These are phyloP conservation scores for Microchirus variegatus DNA, from an alignment of 2,797 vertebrate genomes.

Conservation along the genomic window DNA sequence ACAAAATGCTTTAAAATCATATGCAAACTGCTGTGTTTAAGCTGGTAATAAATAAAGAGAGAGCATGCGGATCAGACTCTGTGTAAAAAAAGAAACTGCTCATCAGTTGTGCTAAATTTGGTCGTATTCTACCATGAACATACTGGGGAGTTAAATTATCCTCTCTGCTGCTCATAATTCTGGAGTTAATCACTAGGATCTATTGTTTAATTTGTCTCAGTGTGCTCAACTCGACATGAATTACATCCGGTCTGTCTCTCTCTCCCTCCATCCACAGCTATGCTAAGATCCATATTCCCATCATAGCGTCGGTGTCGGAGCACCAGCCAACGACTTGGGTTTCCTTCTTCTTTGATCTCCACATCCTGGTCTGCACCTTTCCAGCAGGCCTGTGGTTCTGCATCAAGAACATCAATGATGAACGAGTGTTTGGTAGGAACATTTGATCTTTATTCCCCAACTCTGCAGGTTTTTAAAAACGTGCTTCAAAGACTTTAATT, in stretches of 20 bases:
- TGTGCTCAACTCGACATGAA: slow-evolving; percentile 34
- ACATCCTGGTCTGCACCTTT: slow-evolving; percentile 99
- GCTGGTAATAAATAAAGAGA: slow-evolving; percentile 27
- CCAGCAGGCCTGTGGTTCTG: slow-evolving; percentile 99
- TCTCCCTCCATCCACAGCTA: slow-evolving; percentile 81
- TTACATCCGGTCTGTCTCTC: slow-evolving; percentile 28
- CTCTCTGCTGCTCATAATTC: slow-evolving; percentile 32
- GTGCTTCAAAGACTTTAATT: not conserved
- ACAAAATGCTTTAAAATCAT: slow-evolving; percentile 43
- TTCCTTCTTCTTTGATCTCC: slow-evolving; percentile 99
- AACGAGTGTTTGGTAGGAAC: slow-evolving; percentile 92
- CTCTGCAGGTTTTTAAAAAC: not conserved
- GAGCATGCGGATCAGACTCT: slow-evolving; percentile 13
- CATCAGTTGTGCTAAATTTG: slow-evolving; percentile 24
- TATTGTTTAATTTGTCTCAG: slow-evolving; percentile 61
- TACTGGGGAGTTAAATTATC: slow-evolving; percentile 31
- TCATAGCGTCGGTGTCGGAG: slow-evolving; percentile 98
- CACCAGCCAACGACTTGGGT: slow-evolving; percentile 99
- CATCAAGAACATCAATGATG: slow-evolving; percentile 98
- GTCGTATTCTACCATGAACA: slow-evolving; percentile 37
- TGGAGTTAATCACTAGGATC: slow-evolving; percentile 58
- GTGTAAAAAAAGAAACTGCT: slow-evolving; percentile 8
- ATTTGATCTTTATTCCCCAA: not conserved
- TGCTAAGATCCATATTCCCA: slow-evolving; percentile 99
- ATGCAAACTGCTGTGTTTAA: slow-evolving; percentile 34